phyloP scores from a whole-genome alignment of 2,113 vertebrate species.

The Grammomys surdaster region DNA sequence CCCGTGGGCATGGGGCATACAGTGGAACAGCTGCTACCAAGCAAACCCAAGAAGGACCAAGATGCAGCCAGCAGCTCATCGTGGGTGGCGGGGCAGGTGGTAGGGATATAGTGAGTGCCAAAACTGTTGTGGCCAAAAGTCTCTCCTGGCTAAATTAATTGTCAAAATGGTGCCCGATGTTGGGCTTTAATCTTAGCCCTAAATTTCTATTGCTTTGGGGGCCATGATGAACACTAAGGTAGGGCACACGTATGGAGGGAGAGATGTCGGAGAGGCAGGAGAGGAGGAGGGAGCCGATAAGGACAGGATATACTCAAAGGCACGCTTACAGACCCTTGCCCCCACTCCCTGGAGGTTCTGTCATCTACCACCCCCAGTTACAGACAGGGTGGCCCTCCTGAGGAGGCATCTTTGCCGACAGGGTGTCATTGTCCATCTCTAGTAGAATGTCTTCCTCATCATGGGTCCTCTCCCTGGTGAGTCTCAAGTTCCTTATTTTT shows the following conservation, averaged over 20 bases:
- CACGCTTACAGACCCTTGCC: background rate
- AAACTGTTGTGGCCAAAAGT: background rate
- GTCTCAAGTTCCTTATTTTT: background rate
- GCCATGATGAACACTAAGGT: background rate
- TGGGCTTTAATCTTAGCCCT: background rate
- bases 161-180: no score
- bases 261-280: no score
- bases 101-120: no score
- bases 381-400: no score
- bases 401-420: background rate
- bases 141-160: no score
- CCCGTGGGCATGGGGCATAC: accelerated
- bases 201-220: background rate
- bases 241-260: background rate
- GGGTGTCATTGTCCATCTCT: background rate
- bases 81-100: background rate
- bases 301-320: background rate
- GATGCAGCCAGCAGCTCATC: background rate
- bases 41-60: background rate
- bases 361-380: background rate
- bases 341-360: background rate
- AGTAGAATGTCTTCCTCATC: background rate
- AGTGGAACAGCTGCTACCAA: accelerated
- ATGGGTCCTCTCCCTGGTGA: no score
- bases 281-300: no score